Conservation (phyloP, 2,888 invertebrate genomes). For the Yponomeuta malinellus region DNA sequence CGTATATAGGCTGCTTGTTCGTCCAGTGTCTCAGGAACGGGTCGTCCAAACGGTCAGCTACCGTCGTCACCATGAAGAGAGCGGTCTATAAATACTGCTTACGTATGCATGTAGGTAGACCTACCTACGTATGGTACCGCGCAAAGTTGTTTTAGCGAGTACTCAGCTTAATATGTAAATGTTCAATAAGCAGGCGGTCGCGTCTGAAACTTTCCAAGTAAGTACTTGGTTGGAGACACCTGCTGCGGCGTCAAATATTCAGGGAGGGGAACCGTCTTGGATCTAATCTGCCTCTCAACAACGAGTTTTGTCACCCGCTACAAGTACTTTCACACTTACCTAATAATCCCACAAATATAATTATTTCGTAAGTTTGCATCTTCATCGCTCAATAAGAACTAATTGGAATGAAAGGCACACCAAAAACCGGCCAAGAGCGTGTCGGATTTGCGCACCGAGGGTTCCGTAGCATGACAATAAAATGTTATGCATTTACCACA, state of each 20-base stretch:
- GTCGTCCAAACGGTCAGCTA: too few species aligned
- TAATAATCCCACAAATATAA: not conserved
- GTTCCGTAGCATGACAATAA: too few species aligned
- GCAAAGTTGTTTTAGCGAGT: not conserved
- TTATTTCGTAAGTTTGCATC: too few species aligned
- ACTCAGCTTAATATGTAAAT: not conserved
- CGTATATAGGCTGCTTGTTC: too few species aligned
- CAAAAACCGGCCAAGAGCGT: too few species aligned
- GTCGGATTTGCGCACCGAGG: too few species aligned
- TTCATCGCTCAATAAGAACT: too few species aligned
- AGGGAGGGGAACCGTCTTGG: not conserved
- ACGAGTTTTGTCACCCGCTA: not conserved
- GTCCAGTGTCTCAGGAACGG: too few species aligned
- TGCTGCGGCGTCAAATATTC: slow-evolving; percentile 1
- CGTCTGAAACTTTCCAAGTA: not conserved
- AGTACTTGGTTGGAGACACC: not conserved
- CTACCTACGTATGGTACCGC: not conserved
- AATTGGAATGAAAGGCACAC: too few species aligned
- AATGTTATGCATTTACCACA: too few species aligned
- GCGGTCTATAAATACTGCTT: not conserved
- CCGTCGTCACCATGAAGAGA: too few species aligned
- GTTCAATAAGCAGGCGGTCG: not conserved
- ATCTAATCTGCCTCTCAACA: not conserved
- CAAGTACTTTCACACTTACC: not conserved
- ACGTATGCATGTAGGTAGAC: not conserved